Evolutionary conservation across 2,113 vertebrate genomes (phyloP).

Genomic region (Callionymus lyra): DNA sequence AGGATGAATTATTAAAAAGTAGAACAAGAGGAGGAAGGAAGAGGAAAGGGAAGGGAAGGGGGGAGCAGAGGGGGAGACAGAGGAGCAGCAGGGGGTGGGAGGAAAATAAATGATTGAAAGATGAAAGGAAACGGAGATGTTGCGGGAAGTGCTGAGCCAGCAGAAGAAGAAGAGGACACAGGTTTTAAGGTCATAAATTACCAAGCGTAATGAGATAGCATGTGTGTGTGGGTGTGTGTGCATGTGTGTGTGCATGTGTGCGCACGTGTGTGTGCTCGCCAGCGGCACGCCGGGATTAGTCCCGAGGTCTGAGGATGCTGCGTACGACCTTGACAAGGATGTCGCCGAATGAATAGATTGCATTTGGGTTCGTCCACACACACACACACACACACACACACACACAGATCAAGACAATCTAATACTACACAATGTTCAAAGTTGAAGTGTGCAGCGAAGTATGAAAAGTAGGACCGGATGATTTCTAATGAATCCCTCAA

Average conservation of each 20-base stretch:
- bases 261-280: slow-evolving; percentile 6
- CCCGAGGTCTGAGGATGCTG: slow-evolving; percentile 39
- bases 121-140: slow-evolving; percentile 28
- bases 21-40: slow-evolving; percentile 39
- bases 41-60: slow-evolving; percentile 17
- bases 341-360: slow-evolving; percentile 3
- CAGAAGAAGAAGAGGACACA: slow-evolving; percentile 26
- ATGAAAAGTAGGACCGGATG: no score
- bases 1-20: slow-evolving; percentile 58
- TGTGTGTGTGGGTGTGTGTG: slow-evolving; percentile 6
- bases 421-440: no score
- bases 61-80: slow-evolving; percentile 1
- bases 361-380: slow-evolving; percentile 5
- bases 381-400: not conserved
- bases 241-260: slow-evolving; percentile 1
- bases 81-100: slow-evolving; percentile 2
- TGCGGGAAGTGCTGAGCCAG: slow-evolving; percentile 42
- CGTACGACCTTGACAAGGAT: slow-evolving; percentile 35
- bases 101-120: slow-evolving; percentile 18
- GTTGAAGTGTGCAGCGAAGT: no score
- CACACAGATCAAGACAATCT: not conserved
- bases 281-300: slow-evolving; percentile 38
- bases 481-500: no score
- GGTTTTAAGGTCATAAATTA: slow-evolving; percentile 62
- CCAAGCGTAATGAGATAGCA: slow-evolving; percentile 68